These are phyloP conservation scores for Drosophila anceps DNA, from an alignment of 2,888 invertebrate species.

Conservation along the genomic window DNA sequence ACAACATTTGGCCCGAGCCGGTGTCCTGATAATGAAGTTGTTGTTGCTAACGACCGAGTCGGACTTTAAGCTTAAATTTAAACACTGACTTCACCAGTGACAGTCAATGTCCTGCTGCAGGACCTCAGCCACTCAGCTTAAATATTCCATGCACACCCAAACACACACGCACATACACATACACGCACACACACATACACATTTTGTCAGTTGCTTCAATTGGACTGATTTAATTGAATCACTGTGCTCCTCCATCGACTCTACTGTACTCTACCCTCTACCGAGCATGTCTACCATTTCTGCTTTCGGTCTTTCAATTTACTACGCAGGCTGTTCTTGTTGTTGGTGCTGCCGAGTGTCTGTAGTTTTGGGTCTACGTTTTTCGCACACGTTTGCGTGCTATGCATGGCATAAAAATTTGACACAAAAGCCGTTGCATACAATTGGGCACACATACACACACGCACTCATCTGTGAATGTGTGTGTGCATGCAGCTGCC, in stretches of 20 bases:
- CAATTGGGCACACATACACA: slow-evolving; percentile 58
- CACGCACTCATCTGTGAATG: neutral
- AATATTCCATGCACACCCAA: slow-evolving; percentile 79
- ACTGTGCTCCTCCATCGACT: slow-evolving; percentile 69
- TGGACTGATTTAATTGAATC: slow-evolving; percentile 85
- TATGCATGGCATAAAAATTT: slow-evolving; percentile 78
- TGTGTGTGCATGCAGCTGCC: slow-evolving; percentile 7
- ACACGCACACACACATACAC: slow-evolving; percentile 41
- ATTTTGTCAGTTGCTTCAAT: slow-evolving; percentile 82
- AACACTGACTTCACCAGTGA: slow-evolving; percentile 40
- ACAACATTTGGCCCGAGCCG: slow-evolving; percentile 65
- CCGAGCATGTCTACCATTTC: slow-evolving; percentile 43
- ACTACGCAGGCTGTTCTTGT: slow-evolving; percentile 45
- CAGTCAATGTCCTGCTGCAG: slow-evolving; percentile 40
- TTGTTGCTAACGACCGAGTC: slow-evolving; percentile 31
- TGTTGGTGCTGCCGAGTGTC: slow-evolving; percentile 45
- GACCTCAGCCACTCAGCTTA: slow-evolving; percentile 48
- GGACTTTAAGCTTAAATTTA: slow-evolving; percentile 72
- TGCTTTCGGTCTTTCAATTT: slow-evolving; percentile 77
- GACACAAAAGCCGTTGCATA: slow-evolving; percentile 78
- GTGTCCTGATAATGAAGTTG: slow-evolving; percentile 67
- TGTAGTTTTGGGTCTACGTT: slow-evolving; percentile 71
- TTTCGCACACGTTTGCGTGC: slow-evolving; percentile 77
- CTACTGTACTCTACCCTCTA: slow-evolving; percentile 1
- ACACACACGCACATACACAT: slow-evolving; percentile 3